Evolutionary conservation across 2,113 vertebrate species (phyloP), one percentile per base, ranked within the genome.

Genomic region (Dasyurus viverrinus): DNA sequence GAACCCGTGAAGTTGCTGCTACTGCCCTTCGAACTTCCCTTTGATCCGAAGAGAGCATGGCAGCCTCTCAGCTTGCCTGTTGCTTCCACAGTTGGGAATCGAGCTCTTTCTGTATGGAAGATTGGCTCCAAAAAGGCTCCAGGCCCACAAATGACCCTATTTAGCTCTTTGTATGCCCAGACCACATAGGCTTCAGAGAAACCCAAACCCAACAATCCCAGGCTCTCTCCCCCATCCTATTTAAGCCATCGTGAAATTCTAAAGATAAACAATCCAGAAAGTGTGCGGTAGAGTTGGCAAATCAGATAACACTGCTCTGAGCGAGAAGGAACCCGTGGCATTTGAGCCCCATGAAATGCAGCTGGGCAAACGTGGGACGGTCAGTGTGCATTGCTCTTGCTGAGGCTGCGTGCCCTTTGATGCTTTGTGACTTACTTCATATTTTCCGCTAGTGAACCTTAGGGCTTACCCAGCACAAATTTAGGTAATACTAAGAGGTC

Each of bases 21-120:
- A 2, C 68, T 42, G 68, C 68, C 68, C 36, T n/a, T 1, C n/a
- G 0, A n/a, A n/a, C 5, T 16, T n/a, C 14, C 14, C 54, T 0
- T 16, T 11, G 91, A 47, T 7, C 26, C 0, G 3, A 22, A 6
- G 3, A 11, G 47, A 16, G 12, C 3, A 27, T 36, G 6, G 3
- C 16, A 46, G 30, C 22, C 68, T 42, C 68, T 84, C n/a, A 22
- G 68, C 68, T 84, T 42, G n/a, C n/a, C 68, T 23, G 16, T 19
- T n/a, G n/a, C 68, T 84, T n/a, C 68, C 68, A 22, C 4, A 42
- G 68, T 19, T 14, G 12, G 68, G 68, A 84, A 22, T 22, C 36
- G 1, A 22, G 16, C n/a, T 42, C 68, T 6, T 76, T 76, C 68
- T 19, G 0, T 19, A n/a, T 5, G n/a, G 68, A 7, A n/a, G 36